Base-by-base conservation (phyloP, 2,797 vertebrate species). In the Acanthornis magna region DNA sequence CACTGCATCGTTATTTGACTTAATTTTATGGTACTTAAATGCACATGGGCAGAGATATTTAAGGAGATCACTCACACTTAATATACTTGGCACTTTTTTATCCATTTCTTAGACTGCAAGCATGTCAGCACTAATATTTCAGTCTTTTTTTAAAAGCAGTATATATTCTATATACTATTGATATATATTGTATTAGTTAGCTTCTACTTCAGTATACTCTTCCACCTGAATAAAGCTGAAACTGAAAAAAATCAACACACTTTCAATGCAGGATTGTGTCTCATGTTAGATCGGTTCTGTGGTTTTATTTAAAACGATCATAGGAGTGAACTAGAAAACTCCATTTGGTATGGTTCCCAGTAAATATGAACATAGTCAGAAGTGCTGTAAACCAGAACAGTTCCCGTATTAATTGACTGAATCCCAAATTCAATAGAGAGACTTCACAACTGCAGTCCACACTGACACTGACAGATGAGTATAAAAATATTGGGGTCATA, bases 401-500 rank as follows among this genome's bases (percentile, higher is more conserved):
- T 65, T 89, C 47, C 50, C 38, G 60, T 45, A 22, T 38, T 38
- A 38, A 11, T 38, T 11, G 38, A 38, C 11, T 38, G 38, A 38
- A 38, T 38, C 38, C 38, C 38, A 38, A 38, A 38, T 38, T 70
- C 34, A 57, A 32, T 68, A 78, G 79, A 92, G 83, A 84, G 60
- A 22, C 30, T 89, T 96, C 27, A 38, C 42, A 93, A 51, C 29
- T 70, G 42, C 50, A 20, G 27, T 43, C 38, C 62, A 12, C 0
- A 0, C 85, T 96, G 95, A 73, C 85, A 75, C 55, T 47, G 17
- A 82, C 40, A 85, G 71, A 88, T 82, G 75, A 90, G 58, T 89
- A 89, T 63, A 96, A 72, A 95, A 97, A 85, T 58, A 55, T 32
- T 97, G 89, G 66, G 55, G 34, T 91, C 22, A 16, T 95, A 96